Conservation (phyloP, 2,797 vertebrate species). For the Onychomys leucogaster region DNA sequence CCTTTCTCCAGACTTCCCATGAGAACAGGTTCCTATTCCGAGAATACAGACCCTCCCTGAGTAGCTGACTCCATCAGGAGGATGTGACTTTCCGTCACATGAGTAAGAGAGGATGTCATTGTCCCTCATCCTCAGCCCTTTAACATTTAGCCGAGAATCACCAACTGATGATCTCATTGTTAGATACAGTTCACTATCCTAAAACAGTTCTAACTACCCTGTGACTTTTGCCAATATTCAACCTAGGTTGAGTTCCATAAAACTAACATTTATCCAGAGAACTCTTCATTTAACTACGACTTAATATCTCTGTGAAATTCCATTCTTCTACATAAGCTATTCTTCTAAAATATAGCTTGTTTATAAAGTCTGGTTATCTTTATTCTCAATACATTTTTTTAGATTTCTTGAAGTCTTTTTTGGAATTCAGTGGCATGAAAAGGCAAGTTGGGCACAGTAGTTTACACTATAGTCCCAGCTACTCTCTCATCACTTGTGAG, state of each 20-base stretch:
- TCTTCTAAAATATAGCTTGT: slow-evolving; percentile 19
- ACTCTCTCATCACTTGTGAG: background rate
- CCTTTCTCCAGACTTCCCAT: background rate
- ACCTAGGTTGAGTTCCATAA: background rate
- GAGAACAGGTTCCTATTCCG: background rate
- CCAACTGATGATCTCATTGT: background rate
- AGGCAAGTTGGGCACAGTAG: background rate
- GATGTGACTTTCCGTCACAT: background rate
- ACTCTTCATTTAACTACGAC: background rate
- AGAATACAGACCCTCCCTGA: background rate
- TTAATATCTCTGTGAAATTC: slow-evolving; percentile 52
- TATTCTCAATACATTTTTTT: slow-evolving; percentile 47
- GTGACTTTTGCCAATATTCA: slow-evolving; percentile 17
- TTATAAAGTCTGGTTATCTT: background rate
- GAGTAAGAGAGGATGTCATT: background rate
- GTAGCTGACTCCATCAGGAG: background rate
- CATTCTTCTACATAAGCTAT: background rate
- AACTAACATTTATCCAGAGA: slow-evolving; percentile 40
- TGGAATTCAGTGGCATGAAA: slow-evolving; percentile 25
- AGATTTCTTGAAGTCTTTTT: slow-evolving; percentile 26
- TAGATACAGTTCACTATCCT: background rate
- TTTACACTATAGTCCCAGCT: background rate
- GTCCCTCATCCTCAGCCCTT: background rate
- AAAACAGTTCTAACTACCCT: background rate
- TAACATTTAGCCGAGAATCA: background rate